Percentiles rank a stretch among this genome's conserved stretches.
Evolutionary conservation across 2,888 invertebrate genomes (phyloP).

Genomic region (Pollenia angustigena): DNA sequence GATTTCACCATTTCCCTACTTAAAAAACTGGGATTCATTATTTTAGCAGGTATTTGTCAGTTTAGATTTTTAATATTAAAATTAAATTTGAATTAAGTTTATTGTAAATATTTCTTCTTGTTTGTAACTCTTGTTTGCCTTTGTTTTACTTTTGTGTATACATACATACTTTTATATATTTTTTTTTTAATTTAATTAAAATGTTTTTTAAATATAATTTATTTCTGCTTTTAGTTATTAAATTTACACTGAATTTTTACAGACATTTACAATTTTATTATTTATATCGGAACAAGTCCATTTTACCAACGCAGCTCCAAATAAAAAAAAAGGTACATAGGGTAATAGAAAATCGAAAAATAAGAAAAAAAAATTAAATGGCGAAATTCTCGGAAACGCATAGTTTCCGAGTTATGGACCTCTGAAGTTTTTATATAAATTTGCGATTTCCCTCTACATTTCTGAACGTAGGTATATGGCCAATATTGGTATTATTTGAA

Average conservation of each 20-base stretch:
- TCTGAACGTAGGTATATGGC: too few species aligned
- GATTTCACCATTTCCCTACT: background rate
- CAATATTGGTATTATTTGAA: too few species aligned
- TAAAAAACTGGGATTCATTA: background rate
- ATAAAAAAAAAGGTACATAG: too few species aligned
- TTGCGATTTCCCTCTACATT: too few species aligned
- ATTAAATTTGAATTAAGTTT: background rate
- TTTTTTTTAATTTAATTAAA: slow-evolving; percentile 42
- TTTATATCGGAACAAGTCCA: too few species aligned
- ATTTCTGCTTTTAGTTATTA: slow-evolving; percentile 34
- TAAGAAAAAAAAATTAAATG: too few species aligned
- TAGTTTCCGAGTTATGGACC: too few species aligned
- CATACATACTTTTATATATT: slow-evolving; percentile 13
- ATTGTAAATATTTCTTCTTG: slow-evolving; percentile 17
- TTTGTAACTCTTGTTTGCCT: slow-evolving; percentile 21
- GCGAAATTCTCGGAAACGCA: too few species aligned
- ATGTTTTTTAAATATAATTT: slow-evolving; percentile 11
- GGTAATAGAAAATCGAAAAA: too few species aligned
- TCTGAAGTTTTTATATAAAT: too few species aligned
- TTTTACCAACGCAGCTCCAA: too few species aligned
- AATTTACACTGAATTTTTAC: slow-evolving; percentile 67
- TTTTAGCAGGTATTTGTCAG: slow-evolving; percentile 34
- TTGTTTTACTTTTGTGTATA: slow-evolving; percentile 12
- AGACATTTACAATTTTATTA: slow-evolving; percentile 63
- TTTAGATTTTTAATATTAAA: background rate